Percentiles rank a stretch among this genome's conserved stretches.
These are phyloP conservation scores for Lagodon rhomboides DNA, from an alignment of 2,797 vertebrate species.

Conservation along the genomic window DNA sequence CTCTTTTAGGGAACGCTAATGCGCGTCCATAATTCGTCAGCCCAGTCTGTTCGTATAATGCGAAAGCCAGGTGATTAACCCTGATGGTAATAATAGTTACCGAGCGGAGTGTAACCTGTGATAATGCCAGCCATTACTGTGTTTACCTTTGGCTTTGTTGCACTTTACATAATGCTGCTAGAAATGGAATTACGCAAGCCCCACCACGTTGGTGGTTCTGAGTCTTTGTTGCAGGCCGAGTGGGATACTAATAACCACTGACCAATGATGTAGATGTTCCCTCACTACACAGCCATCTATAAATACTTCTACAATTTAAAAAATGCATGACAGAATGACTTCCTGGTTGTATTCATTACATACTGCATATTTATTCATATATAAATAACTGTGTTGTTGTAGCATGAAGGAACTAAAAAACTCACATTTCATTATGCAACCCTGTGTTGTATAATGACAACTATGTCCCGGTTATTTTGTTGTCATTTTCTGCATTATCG, in stretches of 20 bases:
- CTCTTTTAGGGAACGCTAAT: constrained; percentile 38
- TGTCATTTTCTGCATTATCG: background rate
- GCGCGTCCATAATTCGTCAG: constrained; percentile 28
- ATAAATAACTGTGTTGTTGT: too few relatives aligned
- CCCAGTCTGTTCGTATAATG: constrained; percentile 7
- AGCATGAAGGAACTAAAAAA: too few relatives aligned
- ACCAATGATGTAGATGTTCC: background rate
- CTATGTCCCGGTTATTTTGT: background rate
- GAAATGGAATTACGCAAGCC: constrained; percentile 37
- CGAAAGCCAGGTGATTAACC: constrained; percentile 43
- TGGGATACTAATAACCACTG: constrained; percentile 1
- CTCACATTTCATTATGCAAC: too few relatives aligned
- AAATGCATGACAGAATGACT: too few relatives aligned
- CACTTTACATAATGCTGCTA: constrained; percentile 49
- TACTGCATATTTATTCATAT: too few relatives aligned
- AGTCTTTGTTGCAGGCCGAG: constrained; percentile 20
- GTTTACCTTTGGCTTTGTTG: constrained; percentile 43
- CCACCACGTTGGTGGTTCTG: background rate
- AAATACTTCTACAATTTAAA: too few relatives aligned
- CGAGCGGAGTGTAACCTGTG: constrained; percentile 38
- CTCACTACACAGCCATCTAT: background rate
- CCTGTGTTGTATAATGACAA: too few relatives aligned
- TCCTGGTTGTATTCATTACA: too few relatives aligned
- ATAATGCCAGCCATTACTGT: constrained; percentile 40
- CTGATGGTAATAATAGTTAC: constrained; percentile 37